phyloP scores from a whole-genome alignment of 2,797 vertebrate genomes.

The Spondyliosoma cantharus region DNA sequence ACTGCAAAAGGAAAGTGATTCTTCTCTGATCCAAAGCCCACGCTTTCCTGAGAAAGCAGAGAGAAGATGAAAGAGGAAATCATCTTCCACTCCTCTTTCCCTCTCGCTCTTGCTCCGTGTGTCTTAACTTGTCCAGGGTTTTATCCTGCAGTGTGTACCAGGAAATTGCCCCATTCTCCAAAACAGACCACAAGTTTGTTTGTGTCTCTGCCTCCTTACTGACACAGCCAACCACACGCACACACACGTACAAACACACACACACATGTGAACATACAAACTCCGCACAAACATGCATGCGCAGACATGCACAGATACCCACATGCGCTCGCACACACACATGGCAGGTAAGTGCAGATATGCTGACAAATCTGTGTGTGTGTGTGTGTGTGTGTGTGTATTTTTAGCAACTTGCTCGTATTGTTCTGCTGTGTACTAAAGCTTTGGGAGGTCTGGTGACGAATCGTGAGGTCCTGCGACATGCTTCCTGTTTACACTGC shows the following conservation, averaged over 20 bases:
- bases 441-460: conserved; percentile 73
- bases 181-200: conserved; percentile 70
- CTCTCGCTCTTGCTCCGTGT: conserved; percentile 11
- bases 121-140: conserved; percentile 64
- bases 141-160: conserved; percentile 67
- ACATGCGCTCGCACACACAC: conserved; percentile 25
- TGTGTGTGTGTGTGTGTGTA: conserved; percentile 53
- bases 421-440: conserved; percentile 66
- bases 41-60: neutral
- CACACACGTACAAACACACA: conserved; percentile 9
- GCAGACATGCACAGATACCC: conserved; percentile 25
- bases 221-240: conserved; percentile 58
- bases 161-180: conserved; percentile 75
- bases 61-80: neutral
- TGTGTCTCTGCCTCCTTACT: conserved; percentile 63
- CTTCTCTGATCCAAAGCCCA: neutral
- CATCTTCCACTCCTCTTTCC: neutral
- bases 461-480: conserved; percentile 58
- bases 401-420: conserved; percentile 69
- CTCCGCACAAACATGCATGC: conserved; percentile 19
- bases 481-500: conserved; percentile 78
- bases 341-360: conserved; percentile 14
- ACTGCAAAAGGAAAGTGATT: conserved; percentile 9
- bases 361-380: conserved; percentile 28
- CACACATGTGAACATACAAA: conserved; percentile 15